A percentile compares a stretch with the other conserved stretches of the same genome.
Conservation (phyloP, 2,113 vertebrate species). For the Syrmaticus mikado region DNA sequence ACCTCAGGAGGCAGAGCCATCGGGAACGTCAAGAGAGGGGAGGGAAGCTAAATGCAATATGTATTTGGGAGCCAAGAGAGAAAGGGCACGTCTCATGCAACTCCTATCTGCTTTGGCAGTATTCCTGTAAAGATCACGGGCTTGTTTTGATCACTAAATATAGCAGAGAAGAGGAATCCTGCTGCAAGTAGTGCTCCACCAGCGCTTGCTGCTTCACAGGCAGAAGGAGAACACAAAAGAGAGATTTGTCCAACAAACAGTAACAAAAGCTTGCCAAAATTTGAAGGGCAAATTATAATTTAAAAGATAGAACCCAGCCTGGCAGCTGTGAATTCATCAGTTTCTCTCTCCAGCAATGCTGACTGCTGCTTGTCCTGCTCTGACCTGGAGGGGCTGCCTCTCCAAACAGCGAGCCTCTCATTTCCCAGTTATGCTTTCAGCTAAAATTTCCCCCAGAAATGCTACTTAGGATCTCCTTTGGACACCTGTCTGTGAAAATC, state of each 20-base stretch:
- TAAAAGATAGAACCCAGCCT: constrained; percentile 21
- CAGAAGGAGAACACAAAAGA: constrained; percentile 8
- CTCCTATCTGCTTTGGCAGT: constrained; percentile 36
- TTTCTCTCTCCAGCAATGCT: not conserved
- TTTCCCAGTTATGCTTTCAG: fast-evolving
- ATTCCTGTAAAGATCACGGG: not conserved
- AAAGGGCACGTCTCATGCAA: constrained; percentile 13
- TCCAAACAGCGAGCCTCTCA: not conserved
- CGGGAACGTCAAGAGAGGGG: not conserved
- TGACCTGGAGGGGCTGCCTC: not conserved
- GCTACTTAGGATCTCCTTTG: not conserved
- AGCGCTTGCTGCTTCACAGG: not conserved
- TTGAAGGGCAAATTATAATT: constrained; percentile 35
- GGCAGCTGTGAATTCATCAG: constrained; percentile 38
- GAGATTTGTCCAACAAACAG: constrained; percentile 11
- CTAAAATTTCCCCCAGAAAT: not conserved
- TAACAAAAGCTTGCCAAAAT: constrained; percentile 26
- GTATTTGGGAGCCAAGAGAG: not conserved
- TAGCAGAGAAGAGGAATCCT: constrained; percentile 26
- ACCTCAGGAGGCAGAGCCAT: not conserved
- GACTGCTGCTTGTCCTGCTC: not conserved
- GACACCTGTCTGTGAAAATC: not conserved
- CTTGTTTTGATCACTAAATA: constrained; percentile 50
- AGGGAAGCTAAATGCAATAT: not conserved
- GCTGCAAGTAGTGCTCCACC: not conserved